A percentile compares a stretch with the other conserved stretches of the same genome.
Evolutionary conservation across 2,797 vertebrate genomes (phyloP).

Genomic region (Characodon lateralis): DNA sequence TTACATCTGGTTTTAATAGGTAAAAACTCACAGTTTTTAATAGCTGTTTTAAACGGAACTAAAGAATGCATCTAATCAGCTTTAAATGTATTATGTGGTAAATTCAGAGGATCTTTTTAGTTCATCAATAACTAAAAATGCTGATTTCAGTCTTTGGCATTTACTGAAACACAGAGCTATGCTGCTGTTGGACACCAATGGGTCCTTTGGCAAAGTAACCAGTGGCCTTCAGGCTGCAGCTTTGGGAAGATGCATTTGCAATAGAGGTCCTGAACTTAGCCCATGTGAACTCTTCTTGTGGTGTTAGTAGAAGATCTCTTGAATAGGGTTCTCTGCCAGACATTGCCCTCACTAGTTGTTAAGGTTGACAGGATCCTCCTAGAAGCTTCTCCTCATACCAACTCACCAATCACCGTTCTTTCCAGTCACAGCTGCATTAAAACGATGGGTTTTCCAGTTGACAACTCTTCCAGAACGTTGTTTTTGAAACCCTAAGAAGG

Average conservation of each 20-base stretch:
- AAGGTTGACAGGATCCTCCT: not conserved
- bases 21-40: not conserved
- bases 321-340: not conserved
- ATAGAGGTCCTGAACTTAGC: too few species aligned
- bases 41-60: not conserved
- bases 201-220: too few species aligned
- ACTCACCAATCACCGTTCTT: not conserved
- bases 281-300: not conserved
- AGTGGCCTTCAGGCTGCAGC: not conserved
- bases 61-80: not conserved
- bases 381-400: not conserved
- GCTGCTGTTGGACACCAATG: too few species aligned
- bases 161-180: conserved; percentile 1
- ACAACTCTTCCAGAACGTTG: too few species aligned
- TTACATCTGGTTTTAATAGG: not conserved
- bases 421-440: not conserved
- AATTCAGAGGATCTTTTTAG: not conserved
- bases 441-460: not conserved
- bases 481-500: too few species aligned
- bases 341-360: not conserved
- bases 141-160: not conserved
- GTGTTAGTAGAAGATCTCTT: too few species aligned
- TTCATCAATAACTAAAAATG: not conserved
- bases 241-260: not conserved
- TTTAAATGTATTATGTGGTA: not conserved